phyloP scores from a whole-genome alignment of 2,113 vertebrate genomes.

The Nerophis lumbriciformis region DNA sequence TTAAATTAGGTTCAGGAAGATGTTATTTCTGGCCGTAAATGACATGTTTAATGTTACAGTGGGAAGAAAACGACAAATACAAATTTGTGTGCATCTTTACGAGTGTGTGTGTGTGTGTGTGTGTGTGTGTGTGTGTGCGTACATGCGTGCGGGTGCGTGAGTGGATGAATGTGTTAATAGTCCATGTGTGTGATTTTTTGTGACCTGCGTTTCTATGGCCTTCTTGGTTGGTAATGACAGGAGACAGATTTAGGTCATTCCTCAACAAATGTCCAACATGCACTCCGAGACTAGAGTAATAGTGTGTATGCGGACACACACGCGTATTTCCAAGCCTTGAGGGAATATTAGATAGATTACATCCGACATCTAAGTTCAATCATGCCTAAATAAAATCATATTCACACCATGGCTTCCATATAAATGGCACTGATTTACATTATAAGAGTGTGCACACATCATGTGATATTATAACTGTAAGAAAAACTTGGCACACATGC shows the following conservation, averaged over 20 bases:
- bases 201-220: conserved; percentile 40
- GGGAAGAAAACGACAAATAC: not conserved
- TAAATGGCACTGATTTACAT: not conserved
- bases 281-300: conserved; percentile 40
- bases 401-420: not conserved
- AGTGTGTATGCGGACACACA: not conserved
- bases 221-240: conserved; percentile 62
- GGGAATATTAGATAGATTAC: conserved; percentile 7
- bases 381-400: not conserved
- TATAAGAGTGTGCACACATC: not conserved
- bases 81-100: not conserved
- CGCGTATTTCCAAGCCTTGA: not conserved
- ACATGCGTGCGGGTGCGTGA: too few species aligned
- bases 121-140: conserved; percentile 1
- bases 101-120: not conserved
- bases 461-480: not conserved
- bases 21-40: not conserved
- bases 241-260: conserved; percentile 71
- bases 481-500: not conserved
- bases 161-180: conserved; percentile 7
- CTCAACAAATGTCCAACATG: conserved; percentile 56
- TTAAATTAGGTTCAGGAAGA: not conserved
- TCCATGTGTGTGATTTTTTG: conserved; percentile 19
- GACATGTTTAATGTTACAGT: not conserved
- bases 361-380: conserved; percentile 6